A percentile compares a stretch with the other conserved stretches of the same genome.
phyloP scores from a whole-genome alignment of 2,888 invertebrate species.

The Conus canariensis region DNA sequence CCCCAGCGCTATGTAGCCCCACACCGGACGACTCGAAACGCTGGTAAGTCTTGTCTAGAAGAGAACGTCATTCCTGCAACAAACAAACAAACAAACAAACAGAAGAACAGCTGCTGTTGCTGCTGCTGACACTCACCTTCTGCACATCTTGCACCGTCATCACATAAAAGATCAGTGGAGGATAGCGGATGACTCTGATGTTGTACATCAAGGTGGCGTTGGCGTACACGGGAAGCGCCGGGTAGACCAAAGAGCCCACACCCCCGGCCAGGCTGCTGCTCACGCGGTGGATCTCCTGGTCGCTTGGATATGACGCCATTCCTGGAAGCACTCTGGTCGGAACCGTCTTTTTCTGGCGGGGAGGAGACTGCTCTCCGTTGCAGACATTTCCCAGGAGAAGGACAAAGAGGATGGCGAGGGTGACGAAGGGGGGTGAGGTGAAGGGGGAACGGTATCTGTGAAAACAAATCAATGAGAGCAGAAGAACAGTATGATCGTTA shows the following conservation, averaged over 20 bases:
- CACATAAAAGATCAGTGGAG: constrained; percentile 45
- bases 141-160: constrained; percentile 54
- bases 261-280: not conserved
- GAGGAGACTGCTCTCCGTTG: not conserved
- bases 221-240: not conserved
- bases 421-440: not conserved
- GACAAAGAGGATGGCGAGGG: not conserved
- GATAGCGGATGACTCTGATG: constrained; percentile 40
- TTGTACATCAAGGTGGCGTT: constrained; percentile 45
- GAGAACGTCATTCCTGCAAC: too few species aligned
- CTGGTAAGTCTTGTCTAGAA: too few species aligned
- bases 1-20: too few species aligned
- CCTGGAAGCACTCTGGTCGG: constrained; percentile 35
- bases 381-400: not conserved
- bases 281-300: not conserved
- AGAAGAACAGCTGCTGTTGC: not conserved
- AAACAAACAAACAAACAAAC: too few species aligned
- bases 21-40: too few species aligned
- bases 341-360: constrained; percentile 3
- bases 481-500: too few species aligned
- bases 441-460: not conserved
- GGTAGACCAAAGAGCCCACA: not conserved
- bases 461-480: too few species aligned
- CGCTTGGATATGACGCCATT: constrained; percentile 39
- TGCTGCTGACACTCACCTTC: constrained; percentile 2